Percentiles rank a stretch among this genome's conserved stretches.
Evolutionary conservation across 2,797 vertebrate species (phyloP).

Genomic region (Galaxias olidus): DNA sequence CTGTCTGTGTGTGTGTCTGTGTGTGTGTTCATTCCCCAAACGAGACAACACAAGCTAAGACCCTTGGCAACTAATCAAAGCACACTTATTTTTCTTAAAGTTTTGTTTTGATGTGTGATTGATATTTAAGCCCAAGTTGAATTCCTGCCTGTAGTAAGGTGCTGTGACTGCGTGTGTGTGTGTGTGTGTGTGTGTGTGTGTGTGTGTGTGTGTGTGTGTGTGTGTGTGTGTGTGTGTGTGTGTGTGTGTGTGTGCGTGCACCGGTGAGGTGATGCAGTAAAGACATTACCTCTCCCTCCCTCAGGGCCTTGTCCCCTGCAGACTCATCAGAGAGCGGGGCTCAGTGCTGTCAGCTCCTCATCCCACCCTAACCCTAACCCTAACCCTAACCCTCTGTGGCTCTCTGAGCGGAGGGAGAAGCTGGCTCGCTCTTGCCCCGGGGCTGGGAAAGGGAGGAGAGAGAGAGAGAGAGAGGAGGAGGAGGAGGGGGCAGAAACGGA

Average conservation of each 20-base stretch:
- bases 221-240: background rate
- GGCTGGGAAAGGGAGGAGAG: background rate
- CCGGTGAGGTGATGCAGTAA: too few relatives aligned
- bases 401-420: too few relatives aligned
- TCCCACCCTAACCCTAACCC: too few relatives aligned
- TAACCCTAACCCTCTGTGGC: too few relatives aligned
- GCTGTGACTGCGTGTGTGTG: conserved; percentile 15
- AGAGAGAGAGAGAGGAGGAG: too few relatives aligned
- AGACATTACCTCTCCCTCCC: background rate
- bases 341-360: too few relatives aligned
- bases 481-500: conserved; percentile 30
- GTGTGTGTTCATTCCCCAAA: background rate
- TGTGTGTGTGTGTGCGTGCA: background rate
- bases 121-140: background rate
- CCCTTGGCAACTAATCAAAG: conserved; percentile 26
- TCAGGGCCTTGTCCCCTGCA: conserved; percentile 60
- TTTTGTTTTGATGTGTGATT: conserved; percentile 21
- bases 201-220: conserved; percentile 1
- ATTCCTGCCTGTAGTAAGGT: background rate
- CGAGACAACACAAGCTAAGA: conserved; percentile 3
- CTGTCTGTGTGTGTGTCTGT: background rate
- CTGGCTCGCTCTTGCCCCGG: too few relatives aligned
- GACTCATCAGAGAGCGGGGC: conserved; percentile 70
- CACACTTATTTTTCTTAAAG: conserved; percentile 18
- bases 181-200: background rate